phyloP scores from a whole-genome alignment of 2,113 vertebrate species.

The Periophthalmodon schlosseri region DNA sequence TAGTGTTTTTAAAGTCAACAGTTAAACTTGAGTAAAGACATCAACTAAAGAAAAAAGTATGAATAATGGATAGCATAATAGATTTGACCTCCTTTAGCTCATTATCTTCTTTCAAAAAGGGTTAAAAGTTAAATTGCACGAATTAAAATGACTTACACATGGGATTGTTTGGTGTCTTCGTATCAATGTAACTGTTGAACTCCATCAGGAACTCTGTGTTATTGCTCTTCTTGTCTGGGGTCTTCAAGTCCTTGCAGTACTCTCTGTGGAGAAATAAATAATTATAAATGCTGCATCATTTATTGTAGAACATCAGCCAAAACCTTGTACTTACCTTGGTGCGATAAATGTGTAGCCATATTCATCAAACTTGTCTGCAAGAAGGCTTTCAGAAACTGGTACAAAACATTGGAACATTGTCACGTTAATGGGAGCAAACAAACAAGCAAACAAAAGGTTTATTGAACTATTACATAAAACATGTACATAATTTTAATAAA shows the following conservation, averaged over 20 bases:
- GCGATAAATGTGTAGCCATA: conserved; percentile 89
- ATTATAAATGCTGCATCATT: background rate
- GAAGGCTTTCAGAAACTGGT: conserved; percentile 89
- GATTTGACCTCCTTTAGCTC: no score
- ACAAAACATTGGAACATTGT: conserved; percentile 49
- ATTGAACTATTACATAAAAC: no score
- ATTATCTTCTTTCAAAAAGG: background rate
- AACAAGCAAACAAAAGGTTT: background rate
- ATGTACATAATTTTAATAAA: no score
- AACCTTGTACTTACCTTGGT: conserved; percentile 83
- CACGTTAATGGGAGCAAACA: background rate
- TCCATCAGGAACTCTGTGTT: conserved; percentile 93
- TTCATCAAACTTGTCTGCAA: conserved; percentile 88
- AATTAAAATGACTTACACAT: conserved; percentile 83
- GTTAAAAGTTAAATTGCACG: background rate
- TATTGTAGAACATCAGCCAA: background rate
- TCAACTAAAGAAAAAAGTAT: background rate
- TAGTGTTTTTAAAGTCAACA: background rate
- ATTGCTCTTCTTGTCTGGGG: conserved; percentile 77
- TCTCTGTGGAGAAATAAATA: conserved; percentile 75
- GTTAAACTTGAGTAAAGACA: background rate
- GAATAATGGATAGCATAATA: background rate
- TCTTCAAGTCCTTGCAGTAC: conserved; percentile 89
- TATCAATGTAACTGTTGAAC: conserved; percentile 91
- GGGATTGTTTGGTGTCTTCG: conserved; percentile 83